Evolutionary conservation across 2,888 invertebrate species (phyloP).

Genomic region (Dyspetes luteomarginatus): DNA sequence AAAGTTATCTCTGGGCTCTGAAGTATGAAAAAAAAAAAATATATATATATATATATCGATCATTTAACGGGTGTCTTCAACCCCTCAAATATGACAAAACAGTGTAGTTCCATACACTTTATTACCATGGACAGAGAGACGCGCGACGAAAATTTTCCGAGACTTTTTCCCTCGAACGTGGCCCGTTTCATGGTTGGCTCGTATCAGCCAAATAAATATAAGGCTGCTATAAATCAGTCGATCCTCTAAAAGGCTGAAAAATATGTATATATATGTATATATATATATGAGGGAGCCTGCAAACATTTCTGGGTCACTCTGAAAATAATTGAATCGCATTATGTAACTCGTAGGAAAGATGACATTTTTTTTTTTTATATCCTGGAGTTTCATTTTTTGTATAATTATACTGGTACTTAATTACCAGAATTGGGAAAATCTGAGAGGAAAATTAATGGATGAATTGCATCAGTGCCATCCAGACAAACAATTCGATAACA

Average conservation of each 20-base stretch:
- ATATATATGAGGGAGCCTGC: too few relatives aligned
- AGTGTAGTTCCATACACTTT: conserved; percentile 21
- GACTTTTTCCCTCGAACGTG: conserved; percentile 33
- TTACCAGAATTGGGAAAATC: too few relatives aligned
- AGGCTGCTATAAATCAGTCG: conserved; percentile 44
- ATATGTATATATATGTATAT: too few relatives aligned
- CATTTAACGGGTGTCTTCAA: too few relatives aligned
- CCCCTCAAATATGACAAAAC: neutral
- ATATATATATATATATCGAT: too few relatives aligned
- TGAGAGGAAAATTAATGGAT: too few relatives aligned
- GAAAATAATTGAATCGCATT: conserved; percentile 8
- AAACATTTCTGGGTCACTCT: conserved; percentile 38
- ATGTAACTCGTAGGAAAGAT: neutral
- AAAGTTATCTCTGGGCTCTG: too few relatives aligned
- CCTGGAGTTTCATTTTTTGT: too few relatives aligned
- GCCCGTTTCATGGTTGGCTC: conserved; percentile 20
- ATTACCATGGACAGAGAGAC: conserved; percentile 27
- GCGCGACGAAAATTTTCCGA: conserved; percentile 11
- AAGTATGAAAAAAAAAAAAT: too few relatives aligned
- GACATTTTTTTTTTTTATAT: neutral
- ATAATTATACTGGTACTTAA: too few relatives aligned
- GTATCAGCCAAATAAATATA: conserved; percentile 36
- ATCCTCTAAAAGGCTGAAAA: conserved; percentile 1
- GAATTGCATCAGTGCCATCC: too few relatives aligned
- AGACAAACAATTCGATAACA: too few relatives aligned